Base-by-base conservation (phyloP, 2,797 vertebrate species). In the Propithecus perrieri region DNA sequence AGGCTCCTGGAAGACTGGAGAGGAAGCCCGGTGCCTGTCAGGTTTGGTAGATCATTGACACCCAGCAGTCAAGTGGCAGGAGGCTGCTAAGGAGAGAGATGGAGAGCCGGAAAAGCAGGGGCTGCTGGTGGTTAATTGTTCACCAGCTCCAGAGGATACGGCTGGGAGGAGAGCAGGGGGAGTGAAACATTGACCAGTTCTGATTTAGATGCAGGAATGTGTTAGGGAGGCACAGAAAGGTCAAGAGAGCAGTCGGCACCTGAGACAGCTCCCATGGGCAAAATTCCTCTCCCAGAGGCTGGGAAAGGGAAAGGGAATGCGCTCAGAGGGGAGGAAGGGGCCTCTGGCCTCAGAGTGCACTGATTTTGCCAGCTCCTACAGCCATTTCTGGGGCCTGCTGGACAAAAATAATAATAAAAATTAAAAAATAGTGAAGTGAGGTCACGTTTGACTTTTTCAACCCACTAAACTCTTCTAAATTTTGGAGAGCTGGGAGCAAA, bases 121-220 rank as follows among this genome's bases (percentile, higher is more conserved):
- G 89, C 76, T 95, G 85, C 97, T 96, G 96, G 69, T 81, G 85
- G 95, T 93, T 98, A 97, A 98, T 97, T 95, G 98, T 97, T 98
- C 97, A 98, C 93, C 89, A 96, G 98, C 88, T 63, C 96, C 93
- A 95, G 96, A 96, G 95, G 97, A 97, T 61, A 83, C 0, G 9
- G 76, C 57, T 76, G 96, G 92, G 72, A 94, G 95, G 91, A 20
- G 4, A 65, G 75, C 79, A 78, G 84, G 95, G 22, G 22, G 48
- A 95, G 97, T 98, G 93, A 97, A 98, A 98, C 94, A 97, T 97
- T 98, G 98, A 98, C 97, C 94, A 93, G 72, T 41, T 72, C 96
- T 96, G 89, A 97, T 94, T 98, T 33, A 97, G 79, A 96, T 97
- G 85, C 85, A 76, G 97, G 95, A 92, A 97, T 97, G 95, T 38